Percentiles rank a stretch among this genome's conserved stretches.
Conservation (phyloP, 2,888 invertebrate genomes). For the Enoplolaimus lenunculus region DNA sequence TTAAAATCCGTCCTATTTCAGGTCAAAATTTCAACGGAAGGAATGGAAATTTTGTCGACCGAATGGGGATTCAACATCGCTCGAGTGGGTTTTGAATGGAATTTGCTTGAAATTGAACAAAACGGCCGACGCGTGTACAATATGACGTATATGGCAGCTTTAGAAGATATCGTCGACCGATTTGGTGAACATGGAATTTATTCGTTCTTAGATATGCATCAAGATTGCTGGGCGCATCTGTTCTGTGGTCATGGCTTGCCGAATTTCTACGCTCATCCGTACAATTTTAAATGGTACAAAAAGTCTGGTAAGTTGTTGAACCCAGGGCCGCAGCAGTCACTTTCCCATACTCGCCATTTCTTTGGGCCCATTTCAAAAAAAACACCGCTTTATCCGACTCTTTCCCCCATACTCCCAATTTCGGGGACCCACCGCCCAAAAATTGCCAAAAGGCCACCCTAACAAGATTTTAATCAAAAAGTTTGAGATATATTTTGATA, state of each 20-base stretch:
- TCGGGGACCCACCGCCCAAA: too few species aligned
- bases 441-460: too few species aligned
- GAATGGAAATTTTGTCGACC: background rate
- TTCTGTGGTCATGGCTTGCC: slow-evolving; percentile 5
- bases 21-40: background rate
- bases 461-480: too few species aligned
- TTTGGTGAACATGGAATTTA: background rate
- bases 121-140: background rate
- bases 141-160: background rate
- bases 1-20: too few species aligned
- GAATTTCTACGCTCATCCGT: slow-evolving; percentile 1
- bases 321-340: too few species aligned
- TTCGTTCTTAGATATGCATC: slow-evolving; percentile 8
- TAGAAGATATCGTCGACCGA: slow-evolving; percentile 11
- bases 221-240: slow-evolving; percentile 1
- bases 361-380: too few species aligned
- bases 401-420: too few species aligned
- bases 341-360: too few species aligned
- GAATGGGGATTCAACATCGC: slow-evolving; percentile 4
- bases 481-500: too few species aligned
- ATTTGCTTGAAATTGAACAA: background rate
- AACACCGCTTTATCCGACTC: too few species aligned
- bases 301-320: too few species aligned
- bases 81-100: slow-evolving; percentile 11
- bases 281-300: background rate